Base-by-base conservation (phyloP, 2,113 vertebrate genomes). In the Callionymus lyra region DNA sequence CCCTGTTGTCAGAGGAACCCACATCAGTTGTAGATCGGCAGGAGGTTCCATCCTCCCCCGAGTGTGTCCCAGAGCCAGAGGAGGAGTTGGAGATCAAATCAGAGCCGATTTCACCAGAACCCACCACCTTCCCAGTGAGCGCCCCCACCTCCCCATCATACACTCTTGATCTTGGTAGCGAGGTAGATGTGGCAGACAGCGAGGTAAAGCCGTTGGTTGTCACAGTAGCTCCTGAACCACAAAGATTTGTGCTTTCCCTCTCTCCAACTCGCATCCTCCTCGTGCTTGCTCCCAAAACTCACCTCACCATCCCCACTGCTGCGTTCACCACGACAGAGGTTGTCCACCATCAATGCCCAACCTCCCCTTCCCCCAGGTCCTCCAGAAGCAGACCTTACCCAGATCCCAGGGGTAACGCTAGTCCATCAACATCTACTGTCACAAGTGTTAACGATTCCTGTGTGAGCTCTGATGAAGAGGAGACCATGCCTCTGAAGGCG, bases 101-200 rank as follows among this genome's bases (percentile, higher is more conserved):
- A 0, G 84, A 86, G 63, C 76, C 84, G 0, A 32, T 44, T 1
- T 82, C 80, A 10, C 77, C 77, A 0, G 59, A 53, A 12, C 61
- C 70, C 2, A 6, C 42, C 15, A 12, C 31, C 16, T 44, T 63
- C 12, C 12, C 59, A 41, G 38, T 47, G 6, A 59, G 70, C 12
- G 58, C 75, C 1, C 58, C 72, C 40, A 62, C 73, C 42, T 80
- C 79, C 16, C 79, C 82, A 5, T 52, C 56, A 33, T 70, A 63
- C 67, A 80, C 82, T 2, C 50, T 86, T 34, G 83, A 85, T 50
- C 70, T 86, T 21, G 84, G 83, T 44, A 83, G 83, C 21, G 84
- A 86, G 36, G 84, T 86, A 15, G 83, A 85, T 14, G 68, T 85
- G 40, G 51, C 69, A 0, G 82, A 76, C 54, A 63, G 61, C 0